These are phyloP conservation scores for Eufriesea mexicana DNA, from an alignment of 1,140 invertebrate genomes.

Conservation along the genomic window DNA sequence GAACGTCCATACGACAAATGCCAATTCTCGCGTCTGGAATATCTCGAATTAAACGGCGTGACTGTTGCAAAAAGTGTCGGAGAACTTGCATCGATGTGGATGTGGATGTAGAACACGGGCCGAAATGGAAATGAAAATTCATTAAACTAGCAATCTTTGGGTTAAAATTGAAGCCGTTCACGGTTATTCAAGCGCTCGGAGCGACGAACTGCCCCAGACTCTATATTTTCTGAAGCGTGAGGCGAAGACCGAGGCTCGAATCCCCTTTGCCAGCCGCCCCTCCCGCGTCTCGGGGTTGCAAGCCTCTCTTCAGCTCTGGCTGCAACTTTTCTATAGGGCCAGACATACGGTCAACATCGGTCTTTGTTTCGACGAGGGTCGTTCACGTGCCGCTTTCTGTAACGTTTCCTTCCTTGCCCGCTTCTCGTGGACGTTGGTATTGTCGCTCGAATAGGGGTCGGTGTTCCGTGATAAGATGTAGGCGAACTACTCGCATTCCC, in stretches of 20 bases:
- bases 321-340: conserved; percentile 67
- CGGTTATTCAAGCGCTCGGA: conserved; percentile 18
- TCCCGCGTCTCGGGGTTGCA: background rate
- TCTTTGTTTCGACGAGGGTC: conserved; percentile 68
- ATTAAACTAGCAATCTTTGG: too few species aligned
- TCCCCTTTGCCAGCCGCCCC: conserved; percentile 31
- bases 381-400: conserved; percentile 28
- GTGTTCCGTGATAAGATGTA: conserved; percentile 3
- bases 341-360: conserved; percentile 72
- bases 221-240: conserved; percentile 37
- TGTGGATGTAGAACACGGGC: background rate
- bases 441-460: conserved; percentile 6
- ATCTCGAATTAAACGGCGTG: background rate
- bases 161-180: background rate
- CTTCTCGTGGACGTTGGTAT: conserved; percentile 15
- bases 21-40: background rate
- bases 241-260: conserved; percentile 17
- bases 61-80: background rate
- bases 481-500: conserved; percentile 11
- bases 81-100: too few species aligned
- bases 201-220: background rate
- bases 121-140: background rate
- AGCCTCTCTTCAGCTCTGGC: conserved; percentile 11
- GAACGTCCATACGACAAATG: background rate
- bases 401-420: conserved; percentile 29